Evolutionary conservation across 2,113 vertebrate genomes (phyloP), one percentile per base, ranked within the genome.

Genomic region (Pongo pygmaeus): DNA sequence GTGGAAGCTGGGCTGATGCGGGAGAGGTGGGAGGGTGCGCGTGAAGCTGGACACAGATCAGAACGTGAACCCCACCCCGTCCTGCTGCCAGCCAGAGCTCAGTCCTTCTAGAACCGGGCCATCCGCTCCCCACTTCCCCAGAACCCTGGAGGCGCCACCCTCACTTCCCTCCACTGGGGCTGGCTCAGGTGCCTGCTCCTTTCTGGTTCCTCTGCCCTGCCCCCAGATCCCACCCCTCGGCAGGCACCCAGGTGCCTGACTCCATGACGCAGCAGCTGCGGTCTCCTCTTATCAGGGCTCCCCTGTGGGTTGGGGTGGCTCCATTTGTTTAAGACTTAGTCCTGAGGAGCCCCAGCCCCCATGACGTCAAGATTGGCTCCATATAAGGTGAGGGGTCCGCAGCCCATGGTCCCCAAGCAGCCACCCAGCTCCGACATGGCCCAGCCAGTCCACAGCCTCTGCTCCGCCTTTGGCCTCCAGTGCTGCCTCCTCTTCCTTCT

Each of bases 311-410:
- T 69, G 80, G 90, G 94, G 96, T 40, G 2, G 64, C 61, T 97
- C 84, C 87, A 90, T 98, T 98, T 98, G 93, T 52, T 97, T 95
- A 98, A 94, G 97, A 81, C 75, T 97, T 89, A 95, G 40, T 50
- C 88, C 50, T 20, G 25, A 97, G 91, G 57, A 67, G 96, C 95
- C 96, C 84, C 93, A 93, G 93, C 92, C 96, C 83, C 89, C 74
- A 1, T 97, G 96, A 97, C 93, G 96, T 98, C 97, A 97, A 57
- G 67, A 67, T 81, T 46, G 55, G 67, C 46, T 30, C 50, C 32
- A 81, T 96, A 97, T 98, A 98, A 98, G 77, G 48, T 25, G 46
- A 77, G 50, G 25, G 77, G 74, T 81, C 59, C n/a, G 10, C 67
- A 61, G 87, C 13, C 55, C 50, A 13, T 9, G 2, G 86, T 80